A percentile compares a stretch with the other conserved stretches of the same genome.
Conservation (phyloP, 2,797 vertebrate genomes). For the Clarias platycephalus region DNA sequence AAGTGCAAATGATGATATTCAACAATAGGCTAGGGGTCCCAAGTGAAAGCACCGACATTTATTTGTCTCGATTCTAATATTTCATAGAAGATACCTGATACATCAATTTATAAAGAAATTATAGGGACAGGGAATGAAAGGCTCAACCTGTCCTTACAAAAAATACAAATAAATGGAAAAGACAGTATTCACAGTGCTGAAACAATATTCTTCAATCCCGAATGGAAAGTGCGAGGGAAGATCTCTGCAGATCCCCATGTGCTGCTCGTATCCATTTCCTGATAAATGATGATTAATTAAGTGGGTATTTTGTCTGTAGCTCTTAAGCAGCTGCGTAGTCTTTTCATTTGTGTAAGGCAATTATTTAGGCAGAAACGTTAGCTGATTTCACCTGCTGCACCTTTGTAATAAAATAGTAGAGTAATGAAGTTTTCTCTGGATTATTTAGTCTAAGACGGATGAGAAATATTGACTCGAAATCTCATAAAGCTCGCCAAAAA, state of each 20-base stretch:
- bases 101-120: background rate
- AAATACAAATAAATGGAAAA: background rate
- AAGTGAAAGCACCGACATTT: background rate
- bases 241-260: background rate
- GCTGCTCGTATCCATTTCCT: conserved; percentile 56
- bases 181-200: background rate
- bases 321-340: conserved; percentile 23
- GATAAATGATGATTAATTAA: conserved; percentile 55
- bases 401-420: conserved; percentile 37
- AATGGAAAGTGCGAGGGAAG: background rate
- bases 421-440: conserved; percentile 49
- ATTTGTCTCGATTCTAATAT: background rate
- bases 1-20: background rate
- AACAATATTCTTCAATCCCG: conserved; percentile 7
- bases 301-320: conserved; percentile 5
- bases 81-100: background rate
- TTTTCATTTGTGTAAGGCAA: conserved; percentile 53
- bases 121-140: background rate
- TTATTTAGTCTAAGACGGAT: conserved; percentile 71
- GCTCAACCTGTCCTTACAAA: background rate
- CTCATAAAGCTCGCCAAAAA: conserved; percentile 69
- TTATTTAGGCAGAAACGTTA: conserved; percentile 63
- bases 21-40: background rate
- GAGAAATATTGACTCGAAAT: conserved; percentile 69
- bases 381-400: conserved; percentile 48